Evolutionary conservation across 1,140 invertebrate species (phyloP), one percentile per base, ranked within the genome.

Genomic region (Mya arenaria): DNA sequence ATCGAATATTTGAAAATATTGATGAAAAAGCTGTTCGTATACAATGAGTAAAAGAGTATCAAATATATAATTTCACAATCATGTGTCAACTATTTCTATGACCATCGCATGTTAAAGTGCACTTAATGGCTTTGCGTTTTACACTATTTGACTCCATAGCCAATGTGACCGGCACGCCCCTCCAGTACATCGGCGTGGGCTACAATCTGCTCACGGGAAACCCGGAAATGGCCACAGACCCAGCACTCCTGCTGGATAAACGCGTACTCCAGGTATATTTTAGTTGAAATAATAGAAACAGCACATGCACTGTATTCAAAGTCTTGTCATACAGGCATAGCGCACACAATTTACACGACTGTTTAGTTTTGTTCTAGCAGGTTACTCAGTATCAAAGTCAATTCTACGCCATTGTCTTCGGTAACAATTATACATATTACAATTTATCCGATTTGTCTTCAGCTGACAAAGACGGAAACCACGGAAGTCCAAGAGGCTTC

Each of bases 161-260:
- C 1, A 69, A 69, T 69, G 66, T 69, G 13, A 69, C 66, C 0
- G 66, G 66, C n/a, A 69, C 66, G 10, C 66, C 66, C 2, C 55
- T 28, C 17, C 8, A 69, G 25, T 69, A 52, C 25, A 17, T 69
- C 34, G 66, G 66, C 8, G 36, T 69, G 3, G 66, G 66, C 13
- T 69, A 69, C 30, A 69, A 69, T 28, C 19, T 69, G 0, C 23
- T 69, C 19, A 69, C 44, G 2, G 66, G 66, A 48, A 69, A 69
- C 41, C 66, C 66, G 10, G 66, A 69, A 39, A 28, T n/a, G 1
- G 55, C 0, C 2, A 63, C 30, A 19, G 41, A 69, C 23, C 39
- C 66, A 19, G 66, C 41, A 19, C 36, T 48, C 0, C 28, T 44
- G 23, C n/a, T 48, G 34, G 1, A 41, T 52, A n/a, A 4, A 1